These are phyloP conservation scores for Papilio gigon DNA, from an alignment of 2,888 invertebrate species.

Conservation along the genomic window DNA sequence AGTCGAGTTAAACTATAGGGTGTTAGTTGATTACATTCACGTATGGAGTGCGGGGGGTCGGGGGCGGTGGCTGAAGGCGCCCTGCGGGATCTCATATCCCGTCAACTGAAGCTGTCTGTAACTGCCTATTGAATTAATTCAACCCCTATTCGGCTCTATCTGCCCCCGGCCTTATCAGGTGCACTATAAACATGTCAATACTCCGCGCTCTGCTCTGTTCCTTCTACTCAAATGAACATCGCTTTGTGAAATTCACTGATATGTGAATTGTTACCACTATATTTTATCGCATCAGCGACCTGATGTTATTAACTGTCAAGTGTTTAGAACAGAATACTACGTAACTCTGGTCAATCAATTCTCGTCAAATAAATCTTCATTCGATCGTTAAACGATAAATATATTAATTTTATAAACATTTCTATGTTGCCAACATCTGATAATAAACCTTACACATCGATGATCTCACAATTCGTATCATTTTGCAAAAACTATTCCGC, in stretches of 20 bases:
- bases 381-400: neutral
- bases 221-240: conserved; percentile 31
- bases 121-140: conserved; percentile 41
- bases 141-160: conserved; percentile 36
- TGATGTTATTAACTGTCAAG: neutral
- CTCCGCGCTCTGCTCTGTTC: conserved; percentile 6
- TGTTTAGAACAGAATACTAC: no score
- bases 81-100: conserved; percentile 22
- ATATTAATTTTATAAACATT: neutral
- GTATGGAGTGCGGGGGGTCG: neutral
- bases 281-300: neutral
- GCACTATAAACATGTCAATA: conserved; percentile 47
- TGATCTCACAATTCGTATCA: neutral
- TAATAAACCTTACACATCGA: neutral
- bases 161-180: conserved; percentile 48
- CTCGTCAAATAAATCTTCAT: neutral
- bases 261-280: neutral
- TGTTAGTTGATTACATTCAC: conserved; percentile 6
- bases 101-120: conserved; percentile 36
- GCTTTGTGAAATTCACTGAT: conserved; percentile 30
- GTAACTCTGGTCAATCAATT: no score
- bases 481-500: neutral
- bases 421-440: neutral
- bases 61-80: neutral
- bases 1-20: neutral